Evolutionary conservation across 1,140 invertebrate species (phyloP).

Genomic region (Tachypleus tridentatus): DNA sequence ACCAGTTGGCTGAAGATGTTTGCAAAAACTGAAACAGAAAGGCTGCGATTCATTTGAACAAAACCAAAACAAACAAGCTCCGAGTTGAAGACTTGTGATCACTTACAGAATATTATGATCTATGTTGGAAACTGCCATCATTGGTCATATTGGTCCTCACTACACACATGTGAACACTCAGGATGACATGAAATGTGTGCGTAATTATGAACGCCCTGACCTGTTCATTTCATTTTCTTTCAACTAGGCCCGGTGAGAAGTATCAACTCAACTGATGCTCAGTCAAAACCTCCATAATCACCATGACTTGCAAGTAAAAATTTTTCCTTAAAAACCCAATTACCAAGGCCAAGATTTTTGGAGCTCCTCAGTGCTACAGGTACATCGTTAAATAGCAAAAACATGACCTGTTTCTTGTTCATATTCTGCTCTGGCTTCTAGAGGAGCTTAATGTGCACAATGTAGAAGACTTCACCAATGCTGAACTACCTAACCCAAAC

Average conservation of each 20-base stretch:
- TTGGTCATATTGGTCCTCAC: conserved; percentile 6
- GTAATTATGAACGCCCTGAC: conserved; percentile 30
- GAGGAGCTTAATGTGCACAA: conserved; percentile 8
- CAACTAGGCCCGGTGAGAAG: conserved; percentile 40
- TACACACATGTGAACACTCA: conserved; percentile 16
- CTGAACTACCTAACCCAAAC: neutral
- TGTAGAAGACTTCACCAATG: conserved; percentile 14
- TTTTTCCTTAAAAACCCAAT: conserved; percentile 35
- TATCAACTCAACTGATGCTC: conserved; percentile 26
- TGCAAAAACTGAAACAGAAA: conserved; percentile 14
- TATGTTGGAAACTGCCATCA: neutral
- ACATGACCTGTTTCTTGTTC: conserved; percentile 34
- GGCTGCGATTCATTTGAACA: conserved; percentile 10
- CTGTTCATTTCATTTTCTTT: conserved; percentile 37
- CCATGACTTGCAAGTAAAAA: conserved; percentile 32
- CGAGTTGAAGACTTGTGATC: conserved; percentile 8
- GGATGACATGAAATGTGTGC: conserved; percentile 30
- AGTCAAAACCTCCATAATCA: conserved; percentile 27
- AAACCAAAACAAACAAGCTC: conserved; percentile 17
- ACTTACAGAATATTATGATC: conserved; percentile 8
- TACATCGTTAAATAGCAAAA: conserved; percentile 36
- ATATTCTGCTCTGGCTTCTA: conserved; percentile 28
- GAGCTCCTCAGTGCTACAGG: conserved; percentile 16
- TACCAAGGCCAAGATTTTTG: conserved; percentile 18
- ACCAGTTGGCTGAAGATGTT: no score